Percentiles rank a stretch among this genome's conserved stretches.
These are phyloP conservation scores for Sebastolobus alascanus DNA, from an alignment of 2,797 vertebrate genomes.

Conservation along the genomic window DNA sequence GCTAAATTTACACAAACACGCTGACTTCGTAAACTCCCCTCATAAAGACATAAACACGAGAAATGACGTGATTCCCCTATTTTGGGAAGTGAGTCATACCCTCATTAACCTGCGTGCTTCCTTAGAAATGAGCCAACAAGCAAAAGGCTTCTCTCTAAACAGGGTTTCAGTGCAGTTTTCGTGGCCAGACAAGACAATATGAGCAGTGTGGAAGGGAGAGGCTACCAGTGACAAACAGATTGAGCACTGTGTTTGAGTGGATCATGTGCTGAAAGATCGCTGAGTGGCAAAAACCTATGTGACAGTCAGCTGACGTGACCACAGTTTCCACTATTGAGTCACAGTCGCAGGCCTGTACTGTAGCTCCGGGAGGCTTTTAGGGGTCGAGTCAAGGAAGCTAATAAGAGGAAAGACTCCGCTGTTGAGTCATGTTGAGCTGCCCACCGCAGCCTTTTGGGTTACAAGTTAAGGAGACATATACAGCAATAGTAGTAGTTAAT, in stretches of 20 bases:
- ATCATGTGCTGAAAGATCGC: constrained; percentile 75
- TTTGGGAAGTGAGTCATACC: constrained; percentile 56
- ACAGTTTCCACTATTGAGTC: constrained; percentile 62
- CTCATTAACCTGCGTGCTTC: constrained; percentile 62
- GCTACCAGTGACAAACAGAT: constrained; percentile 64
- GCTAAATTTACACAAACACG: constrained; percentile 60
- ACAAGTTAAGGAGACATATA: not conserved
- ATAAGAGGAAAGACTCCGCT: constrained; percentile 16
- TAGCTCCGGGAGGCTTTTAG: constrained; percentile 28
- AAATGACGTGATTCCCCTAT: constrained; percentile 47
- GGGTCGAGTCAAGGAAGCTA: constrained; percentile 20
- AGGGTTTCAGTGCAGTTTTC: constrained; percentile 15
- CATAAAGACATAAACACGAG: constrained; percentile 63
- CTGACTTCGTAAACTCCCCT: constrained; percentile 68
- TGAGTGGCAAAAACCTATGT: constrained; percentile 72
- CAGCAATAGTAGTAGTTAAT: no score
- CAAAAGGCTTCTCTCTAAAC: constrained; percentile 26
- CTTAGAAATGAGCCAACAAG: constrained; percentile 29
- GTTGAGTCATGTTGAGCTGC: constrained; percentile 13
- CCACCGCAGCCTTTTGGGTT: constrained; percentile 6
- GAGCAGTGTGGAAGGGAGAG: constrained; percentile 53
- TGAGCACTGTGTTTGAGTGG: constrained; percentile 68
- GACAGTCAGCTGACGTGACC: constrained; percentile 79
- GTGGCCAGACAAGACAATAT: constrained; percentile 57
- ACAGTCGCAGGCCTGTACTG: constrained; percentile 41